A percentile compares a stretch with the other conserved stretches of the same genome.
phyloP scores from a whole-genome alignment of 2,797 vertebrate species.

The Momotus momota region DNA sequence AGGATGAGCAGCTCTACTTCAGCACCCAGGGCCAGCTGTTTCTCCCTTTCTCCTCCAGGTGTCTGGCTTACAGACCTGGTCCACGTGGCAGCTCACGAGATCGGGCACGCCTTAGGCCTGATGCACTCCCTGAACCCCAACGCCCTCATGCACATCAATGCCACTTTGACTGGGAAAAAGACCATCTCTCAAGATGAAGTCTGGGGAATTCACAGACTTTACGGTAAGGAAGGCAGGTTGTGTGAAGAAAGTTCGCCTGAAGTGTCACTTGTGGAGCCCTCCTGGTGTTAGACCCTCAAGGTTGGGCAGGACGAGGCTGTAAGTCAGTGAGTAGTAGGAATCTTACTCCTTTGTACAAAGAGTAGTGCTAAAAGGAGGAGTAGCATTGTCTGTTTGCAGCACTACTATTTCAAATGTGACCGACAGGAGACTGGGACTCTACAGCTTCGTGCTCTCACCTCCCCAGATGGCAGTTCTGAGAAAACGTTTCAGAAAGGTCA shows the following conservation, averaged over 20 bases:
- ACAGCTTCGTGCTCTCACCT: neutral
- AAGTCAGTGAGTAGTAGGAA: neutral
- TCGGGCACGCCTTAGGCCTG: slow-evolving; percentile 93
- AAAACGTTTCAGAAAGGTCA: neutral
- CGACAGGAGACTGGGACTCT: neutral
- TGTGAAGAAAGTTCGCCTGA: neutral
- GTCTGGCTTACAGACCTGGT: slow-evolving; percentile 98
- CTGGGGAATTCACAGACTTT: slow-evolving; percentile 95
- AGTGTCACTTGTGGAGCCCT: neutral
- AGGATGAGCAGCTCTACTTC: neutral
- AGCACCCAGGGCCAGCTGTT: accelerated
- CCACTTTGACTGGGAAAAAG: slow-evolving; percentile 92
- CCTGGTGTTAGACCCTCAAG: accelerated
- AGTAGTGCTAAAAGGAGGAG: neutral
- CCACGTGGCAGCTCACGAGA: slow-evolving; percentile 95
- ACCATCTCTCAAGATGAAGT: slow-evolving; percentile 94
- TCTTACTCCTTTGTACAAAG: neutral
- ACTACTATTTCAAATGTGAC: neutral
- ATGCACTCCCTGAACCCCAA: slow-evolving; percentile 94
- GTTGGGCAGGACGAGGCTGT: neutral
- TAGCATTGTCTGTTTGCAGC: neutral
- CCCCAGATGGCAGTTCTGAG: neutral
- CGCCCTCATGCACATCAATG: slow-evolving; percentile 97
- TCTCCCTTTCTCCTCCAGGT: slow-evolving; percentile 73
- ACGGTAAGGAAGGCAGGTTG: slow-evolving; percentile 80